Evolutionary conservation across 2,113 vertebrate genomes (phyloP), one percentile per base, ranked within the genome.

Genomic region (Hypanus sabinus): DNA sequence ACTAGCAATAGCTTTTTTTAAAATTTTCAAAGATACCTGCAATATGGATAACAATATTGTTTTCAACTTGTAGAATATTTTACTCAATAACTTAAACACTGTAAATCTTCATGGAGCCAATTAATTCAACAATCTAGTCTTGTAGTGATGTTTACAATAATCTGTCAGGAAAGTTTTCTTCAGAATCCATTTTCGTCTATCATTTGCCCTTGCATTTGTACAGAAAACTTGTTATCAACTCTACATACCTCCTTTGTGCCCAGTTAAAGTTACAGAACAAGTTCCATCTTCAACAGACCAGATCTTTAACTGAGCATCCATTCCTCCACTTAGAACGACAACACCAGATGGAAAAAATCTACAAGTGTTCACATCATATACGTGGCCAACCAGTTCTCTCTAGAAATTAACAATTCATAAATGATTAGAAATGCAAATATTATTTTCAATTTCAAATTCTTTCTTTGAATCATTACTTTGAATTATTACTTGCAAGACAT

Each of bases 291-390:
- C 96, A 65, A 96, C 96, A 93, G 97, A 97, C 97, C 97, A 98
- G 94, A 97, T 94, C 96, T 97, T 97, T 85, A 97, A 95, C 95
- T 97, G 97, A 94, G 97, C 96, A 94, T 97, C 97, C 97, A 97
- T 97, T 94, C 97, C 97, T 68, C 97, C 97, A 91, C 97, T 97
- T 79, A 98, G 96, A 95, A 97, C 96, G 95, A 97, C 97, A 85
- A 97, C 96, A 95, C 97, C 97, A 6, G 97, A 97, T 5, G 97
- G 97, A 95, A 97, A 97, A 96, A 97, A 97, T 95, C 95, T 96
- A 96, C 97, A 97, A 96, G 97, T 97, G 96, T 97, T 97, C 94
- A 97, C 97, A 96, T 97, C 97, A 95, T 96, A 97, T 94, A 97
- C 94, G 95, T 98, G 97, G 96, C 97, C 97, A 96, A 96, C 96